Percentiles rank a stretch among this genome's conserved stretches.
These are phyloP conservation scores for Smittia aterrima DNA, from an alignment of 2,888 invertebrate genomes.

Conservation along the genomic window DNA sequence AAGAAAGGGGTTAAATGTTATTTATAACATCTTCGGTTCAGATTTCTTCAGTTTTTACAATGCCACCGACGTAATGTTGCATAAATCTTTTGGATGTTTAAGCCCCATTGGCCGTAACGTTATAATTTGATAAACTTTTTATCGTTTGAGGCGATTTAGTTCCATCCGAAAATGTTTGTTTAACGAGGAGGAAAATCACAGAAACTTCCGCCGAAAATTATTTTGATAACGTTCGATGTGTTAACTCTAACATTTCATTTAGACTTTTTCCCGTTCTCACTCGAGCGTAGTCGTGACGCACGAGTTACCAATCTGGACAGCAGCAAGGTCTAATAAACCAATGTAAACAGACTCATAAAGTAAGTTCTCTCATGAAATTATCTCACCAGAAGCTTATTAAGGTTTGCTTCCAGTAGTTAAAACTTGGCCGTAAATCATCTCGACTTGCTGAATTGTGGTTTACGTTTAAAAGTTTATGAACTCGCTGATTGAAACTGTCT, in stretches of 20 bases:
- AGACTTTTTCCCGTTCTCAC: neutral
- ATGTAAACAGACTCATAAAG: too few relatives aligned
- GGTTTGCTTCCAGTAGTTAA: neutral
- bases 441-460: neutral
- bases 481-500: conserved; percentile 9
- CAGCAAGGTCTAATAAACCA: too few relatives aligned
- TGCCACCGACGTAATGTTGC: neutral
- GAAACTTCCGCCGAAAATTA: neutral
- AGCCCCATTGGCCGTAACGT: conserved; percentile 12
- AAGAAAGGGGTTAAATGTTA: conserved; percentile 25
- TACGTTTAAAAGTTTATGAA: conserved; percentile 6
- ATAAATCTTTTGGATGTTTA: conserved; percentile 11
- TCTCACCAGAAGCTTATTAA: conserved; percentile 8
- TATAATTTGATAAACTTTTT: conserved; percentile 10
- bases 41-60: neutral
- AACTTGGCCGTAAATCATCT: conserved; percentile 2
- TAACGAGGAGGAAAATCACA: neutral
- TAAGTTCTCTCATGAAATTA: neutral
- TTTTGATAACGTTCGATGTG: neutral
- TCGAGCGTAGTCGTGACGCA: neutral
- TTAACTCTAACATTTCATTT: neutral
- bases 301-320: too few relatives aligned
- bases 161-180: neutral
- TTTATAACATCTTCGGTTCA: conserved; percentile 5
- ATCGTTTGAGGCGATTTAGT: neutral